Evolutionary conservation across 2,797 vertebrate species (phyloP), one percentile per base, ranked within the genome.

Genomic region (Podarcis siculus): DNA sequence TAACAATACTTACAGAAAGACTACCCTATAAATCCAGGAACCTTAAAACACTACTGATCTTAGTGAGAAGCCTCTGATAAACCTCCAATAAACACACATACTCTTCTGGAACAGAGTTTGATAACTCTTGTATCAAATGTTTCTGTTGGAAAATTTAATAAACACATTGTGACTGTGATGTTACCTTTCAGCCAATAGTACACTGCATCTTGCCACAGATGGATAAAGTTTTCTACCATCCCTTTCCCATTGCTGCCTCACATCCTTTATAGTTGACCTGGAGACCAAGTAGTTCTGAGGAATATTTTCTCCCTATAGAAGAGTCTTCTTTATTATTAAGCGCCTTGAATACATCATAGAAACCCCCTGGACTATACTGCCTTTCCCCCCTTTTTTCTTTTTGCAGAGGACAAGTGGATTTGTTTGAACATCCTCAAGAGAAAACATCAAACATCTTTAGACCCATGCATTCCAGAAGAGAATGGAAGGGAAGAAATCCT

Each of bases 381-480:
- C 23, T 61, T 13, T 4, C 25, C 13, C 12, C 8, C 10, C 15
- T 39, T 58, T 32, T 42, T 61, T 15, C 32, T 35, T 45, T 77
- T 45, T 77, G 8, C 58, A 30, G 3, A 64, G 21, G 30, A 82
- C 17, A 58, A 35, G 10, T 37, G 19, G 39, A 66, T 85, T 89
- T 89, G 55, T 80, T 78, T 88, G 21, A 79, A 73, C 17, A 15
- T 58, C 4, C 55, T 23, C 69, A 27, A 45, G 69, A 55, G n/a
- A 89, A 86, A 89, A 76, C 35, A 77, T 42, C 42, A 58, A 58
- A 76, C 49, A 85, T 37, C n/a, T n/a, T 79, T 49, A 58, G 81
- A 55, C 5, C 19, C 79, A n/a, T 37, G 35, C 17, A 76, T 49
- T 64, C 42, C 45, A 73, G 72, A 15, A 49, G 72, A 42, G 82